These are phyloP conservation scores for Thermophis baileyi DNA, from an alignment of 2,113 vertebrate genomes.

Conservation along the genomic window DNA sequence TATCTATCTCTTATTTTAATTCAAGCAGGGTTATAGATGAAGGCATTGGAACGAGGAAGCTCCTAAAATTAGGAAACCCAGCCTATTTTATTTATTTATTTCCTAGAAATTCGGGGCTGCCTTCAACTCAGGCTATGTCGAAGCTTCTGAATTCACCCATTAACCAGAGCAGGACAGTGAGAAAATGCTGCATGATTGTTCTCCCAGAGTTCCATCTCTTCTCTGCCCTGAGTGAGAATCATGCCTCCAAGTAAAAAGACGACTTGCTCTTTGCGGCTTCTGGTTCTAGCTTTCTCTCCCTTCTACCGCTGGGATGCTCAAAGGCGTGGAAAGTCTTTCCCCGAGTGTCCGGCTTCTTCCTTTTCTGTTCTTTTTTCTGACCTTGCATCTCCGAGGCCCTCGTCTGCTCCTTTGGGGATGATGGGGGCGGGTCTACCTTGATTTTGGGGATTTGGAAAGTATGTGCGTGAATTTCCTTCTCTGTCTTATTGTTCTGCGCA, in stretches of 20 bases:
- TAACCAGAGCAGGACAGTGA: not conserved
- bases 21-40: not conserved
- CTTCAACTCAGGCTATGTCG: not conserved
- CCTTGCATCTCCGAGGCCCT: constrained; percentile 60
- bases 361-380: constrained; percentile 57
- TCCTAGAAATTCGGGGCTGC: not conserved
- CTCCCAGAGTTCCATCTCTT: not conserved
- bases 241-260: constrained; percentile 70
- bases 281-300: not conserved
- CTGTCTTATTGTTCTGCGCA: constrained; percentile 30
- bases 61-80: not conserved
- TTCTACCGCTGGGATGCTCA: not conserved
- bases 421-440: constrained; percentile 66
- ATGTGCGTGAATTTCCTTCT: constrained; percentile 38
- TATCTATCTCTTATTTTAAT: not conserved
- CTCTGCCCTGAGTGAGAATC: constrained; percentile 67
- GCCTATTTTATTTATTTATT: not conserved
- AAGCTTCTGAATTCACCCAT: not conserved
- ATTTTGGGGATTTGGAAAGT: constrained; percentile 64
- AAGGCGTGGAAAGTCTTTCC: constrained; percentile 77
- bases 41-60: not conserved
- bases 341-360: constrained; percentile 74
- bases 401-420: constrained; percentile 54
- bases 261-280: constrained; percentile 53
- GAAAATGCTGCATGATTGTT: not conserved